Conservation (phyloP, 2,113 vertebrate species). For the Salvelinus alpinus region DNA sequence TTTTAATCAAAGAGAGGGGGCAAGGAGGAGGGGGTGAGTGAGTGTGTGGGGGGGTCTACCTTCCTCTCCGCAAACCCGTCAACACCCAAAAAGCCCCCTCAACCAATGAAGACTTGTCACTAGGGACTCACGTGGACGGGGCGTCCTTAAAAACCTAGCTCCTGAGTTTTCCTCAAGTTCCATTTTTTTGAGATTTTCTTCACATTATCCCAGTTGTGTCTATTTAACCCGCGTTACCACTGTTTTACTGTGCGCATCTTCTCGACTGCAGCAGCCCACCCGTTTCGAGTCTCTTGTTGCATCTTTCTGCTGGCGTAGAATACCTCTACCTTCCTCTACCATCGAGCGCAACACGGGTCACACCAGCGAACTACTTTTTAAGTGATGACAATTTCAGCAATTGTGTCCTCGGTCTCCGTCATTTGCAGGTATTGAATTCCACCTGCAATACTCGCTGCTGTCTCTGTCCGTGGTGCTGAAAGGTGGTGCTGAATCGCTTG, state of each 20-base stretch:
- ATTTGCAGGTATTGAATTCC: slow-evolving; percentile 27
- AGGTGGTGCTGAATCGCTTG: slow-evolving; percentile 12
- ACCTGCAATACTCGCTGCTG: slow-evolving; percentile 33
- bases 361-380: slow-evolving; percentile 55
- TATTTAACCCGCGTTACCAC: slow-evolving; percentile 77
- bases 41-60: slow-evolving; percentile 64
- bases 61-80: slow-evolving; percentile 71
- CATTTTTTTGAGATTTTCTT: slow-evolving; percentile 68
- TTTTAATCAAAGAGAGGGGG: slow-evolving; percentile 89
- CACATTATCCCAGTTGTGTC: slow-evolving; percentile 71
- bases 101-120: slow-evolving; percentile 86
- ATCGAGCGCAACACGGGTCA: slow-evolving; percentile 44
- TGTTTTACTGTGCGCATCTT: slow-evolving; percentile 40
- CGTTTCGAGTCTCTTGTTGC: slow-evolving; percentile 42
- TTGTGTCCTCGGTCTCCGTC: slow-evolving; percentile 11
- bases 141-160: slow-evolving; percentile 78
- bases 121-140: slow-evolving; percentile 84
- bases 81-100: slow-evolving; percentile 78
- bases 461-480: slow-evolving; percentile 79
- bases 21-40: slow-evolving; percentile 44
- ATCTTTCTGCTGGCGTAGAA: slow-evolving; percentile 49
- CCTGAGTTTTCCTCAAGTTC: slow-evolving; percentile 82
- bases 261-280: slow-evolving; percentile 13
- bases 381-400: slow-evolving; percentile 54
- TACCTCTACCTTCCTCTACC: slow-evolving; percentile 40